Evolutionary conservation across 1,140 invertebrate genomes (phyloP).

Genomic region (Vanessa atalanta): DNA sequence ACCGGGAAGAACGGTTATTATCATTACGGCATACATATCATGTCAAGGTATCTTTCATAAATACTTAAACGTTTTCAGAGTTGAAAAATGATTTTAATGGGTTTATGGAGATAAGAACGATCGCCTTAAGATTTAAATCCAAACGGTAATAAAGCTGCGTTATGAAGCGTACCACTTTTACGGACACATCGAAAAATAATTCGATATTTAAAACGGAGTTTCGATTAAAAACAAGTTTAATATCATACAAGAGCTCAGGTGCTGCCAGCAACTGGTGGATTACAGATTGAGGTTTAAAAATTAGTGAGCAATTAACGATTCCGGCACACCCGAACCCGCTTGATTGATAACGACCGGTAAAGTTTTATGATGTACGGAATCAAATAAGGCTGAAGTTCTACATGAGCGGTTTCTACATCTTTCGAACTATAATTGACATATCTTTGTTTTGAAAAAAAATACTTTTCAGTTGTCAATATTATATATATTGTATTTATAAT

Average conservation of each 20-base stretch:
- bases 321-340: constrained; percentile 5
- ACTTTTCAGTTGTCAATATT: no score
- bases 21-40: neutral
- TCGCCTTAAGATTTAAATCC: neutral
- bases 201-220: neutral
- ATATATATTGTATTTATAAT: no score
- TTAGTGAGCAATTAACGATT: constrained; percentile 37
- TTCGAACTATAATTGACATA: neutral
- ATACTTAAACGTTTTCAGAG: neutral
- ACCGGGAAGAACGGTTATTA: neutral
- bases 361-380: constrained; percentile 18
- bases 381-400: neutral
- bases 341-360: constrained; percentile 33
- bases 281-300: constrained; percentile 14
- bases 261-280: neutral
- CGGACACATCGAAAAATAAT: neutral
- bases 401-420: neutral
- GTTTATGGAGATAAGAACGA: neutral
- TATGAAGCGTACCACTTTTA: neutral
- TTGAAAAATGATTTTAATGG: neutral
- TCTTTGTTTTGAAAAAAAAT: neutral
- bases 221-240: constrained; percentile 13
- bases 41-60: constrained; percentile 3
- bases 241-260: neutral
- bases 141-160: no score